A percentile compares a stretch with the other conserved stretches of the same genome.
These are phyloP conservation scores for Salarias fasciatus DNA, from an alignment of 2,797 vertebrate species.

Conservation along the genomic window DNA sequence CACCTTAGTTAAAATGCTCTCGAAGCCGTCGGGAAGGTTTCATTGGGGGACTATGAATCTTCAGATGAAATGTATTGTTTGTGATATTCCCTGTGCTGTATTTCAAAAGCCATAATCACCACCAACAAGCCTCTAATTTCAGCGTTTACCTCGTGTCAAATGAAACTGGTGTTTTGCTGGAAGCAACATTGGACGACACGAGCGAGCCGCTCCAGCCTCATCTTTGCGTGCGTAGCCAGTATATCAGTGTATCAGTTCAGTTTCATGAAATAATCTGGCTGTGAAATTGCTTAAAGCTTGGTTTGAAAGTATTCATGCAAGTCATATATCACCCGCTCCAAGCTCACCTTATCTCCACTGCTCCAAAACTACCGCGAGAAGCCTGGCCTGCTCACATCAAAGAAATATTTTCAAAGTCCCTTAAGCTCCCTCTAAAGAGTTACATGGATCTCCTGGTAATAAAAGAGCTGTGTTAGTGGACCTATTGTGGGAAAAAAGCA, in stretches of 20 bases:
- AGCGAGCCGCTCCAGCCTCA: slow-evolving; percentile 46
- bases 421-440: slow-evolving; percentile 80
- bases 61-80: slow-evolving; percentile 22
- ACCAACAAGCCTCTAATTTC: neutral
- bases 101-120: neutral
- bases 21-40: slow-evolving; percentile 28
- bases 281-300: slow-evolving; percentile 80
- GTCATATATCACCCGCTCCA: slow-evolving; percentile 78
- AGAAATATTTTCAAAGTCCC: slow-evolving; percentile 74
- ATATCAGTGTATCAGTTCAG: slow-evolving; percentile 40
- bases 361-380: slow-evolving; percentile 71
- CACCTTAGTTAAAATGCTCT: slow-evolving; percentile 51
- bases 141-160: neutral
- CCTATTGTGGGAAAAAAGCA: slow-evolving; percentile 75
- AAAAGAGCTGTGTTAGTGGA: slow-evolving; percentile 53
- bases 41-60: slow-evolving; percentile 9
- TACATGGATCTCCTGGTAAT: slow-evolving; percentile 70
- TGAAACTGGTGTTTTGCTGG: slow-evolving; percentile 10
- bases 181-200: slow-evolving; percentile 35
- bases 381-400: slow-evolving; percentile 81
- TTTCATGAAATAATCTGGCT: slow-evolving; percentile 69
- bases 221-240: slow-evolving; percentile 45
- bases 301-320: slow-evolving; percentile 75
- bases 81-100: neutral
- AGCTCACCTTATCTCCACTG: slow-evolving; percentile 80